Conservation (phyloP, 2,113 vertebrate genomes). For the Haliaeetus leucogaster region DNA sequence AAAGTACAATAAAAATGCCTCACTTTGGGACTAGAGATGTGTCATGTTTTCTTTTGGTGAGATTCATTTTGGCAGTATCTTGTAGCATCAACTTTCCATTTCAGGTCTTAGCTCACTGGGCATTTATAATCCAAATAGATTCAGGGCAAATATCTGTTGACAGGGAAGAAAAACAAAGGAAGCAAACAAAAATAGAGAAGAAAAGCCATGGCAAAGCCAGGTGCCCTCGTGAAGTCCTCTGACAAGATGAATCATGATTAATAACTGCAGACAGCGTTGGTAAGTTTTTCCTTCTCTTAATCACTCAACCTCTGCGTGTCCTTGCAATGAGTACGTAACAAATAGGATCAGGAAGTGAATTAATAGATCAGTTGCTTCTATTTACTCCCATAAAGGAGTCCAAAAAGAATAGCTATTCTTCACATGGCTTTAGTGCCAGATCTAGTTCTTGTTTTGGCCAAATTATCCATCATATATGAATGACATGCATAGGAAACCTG, state of each 20-base stretch:
- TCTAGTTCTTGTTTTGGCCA: background rate
- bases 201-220: constrained; percentile 11
- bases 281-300: constrained; percentile 55
- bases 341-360: constrained; percentile 34
- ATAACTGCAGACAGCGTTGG: constrained; percentile 16
- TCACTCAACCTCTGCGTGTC: background rate
- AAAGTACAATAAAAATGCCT: background rate
- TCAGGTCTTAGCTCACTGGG: constrained; percentile 2
- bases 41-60: background rate
- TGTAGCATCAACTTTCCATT: constrained; percentile 4
- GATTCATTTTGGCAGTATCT: background rate
- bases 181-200: constrained; percentile 14
- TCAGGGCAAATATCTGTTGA: constrained; percentile 25
- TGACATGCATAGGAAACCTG: background rate
- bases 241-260: constrained; percentile 54
- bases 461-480: background rate
- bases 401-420: background rate
- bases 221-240: constrained; percentile 12
- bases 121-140: constrained; percentile 18
- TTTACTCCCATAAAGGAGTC: background rate
- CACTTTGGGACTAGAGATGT: background rate
- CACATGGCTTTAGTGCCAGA: background rate
- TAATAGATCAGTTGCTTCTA: constrained; percentile 6
- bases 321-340: constrained; percentile 1
- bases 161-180: constrained; percentile 34